These are phyloP conservation scores for Sebastes alutus DNA, from an alignment of 2,797 vertebrate species.

Conservation along the genomic window DNA sequence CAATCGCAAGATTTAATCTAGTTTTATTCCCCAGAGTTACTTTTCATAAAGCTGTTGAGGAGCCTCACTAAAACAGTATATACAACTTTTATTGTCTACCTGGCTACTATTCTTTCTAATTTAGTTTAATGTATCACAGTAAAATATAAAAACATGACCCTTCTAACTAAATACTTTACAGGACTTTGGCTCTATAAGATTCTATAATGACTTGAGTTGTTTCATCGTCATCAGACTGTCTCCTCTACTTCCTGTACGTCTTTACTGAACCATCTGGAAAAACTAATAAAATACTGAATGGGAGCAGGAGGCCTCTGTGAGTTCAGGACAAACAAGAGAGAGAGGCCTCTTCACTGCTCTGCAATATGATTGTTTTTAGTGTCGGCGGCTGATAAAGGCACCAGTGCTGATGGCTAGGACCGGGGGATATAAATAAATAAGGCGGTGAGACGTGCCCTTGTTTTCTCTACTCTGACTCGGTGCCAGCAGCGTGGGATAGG, in stretches of 20 bases:
- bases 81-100: neutral
- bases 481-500: conserved; percentile 73
- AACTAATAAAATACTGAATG: conserved; percentile 66
- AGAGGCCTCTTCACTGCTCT: conserved; percentile 36
- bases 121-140: neutral
- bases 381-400: conserved; percentile 58
- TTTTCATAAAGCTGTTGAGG: neutral
- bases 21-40: neutral
- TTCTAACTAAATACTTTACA: neutral
- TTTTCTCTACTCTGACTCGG: conserved; percentile 75
- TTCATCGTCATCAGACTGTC: conserved; percentile 27
- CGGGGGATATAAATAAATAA: conserved; percentile 64
- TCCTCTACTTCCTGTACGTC: conserved; percentile 48
- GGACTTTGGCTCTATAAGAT: neutral
- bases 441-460: conserved; percentile 72
- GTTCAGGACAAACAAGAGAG: conserved; percentile 54
- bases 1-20: conserved; percentile 1
- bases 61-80: neutral
- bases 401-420: conserved; percentile 53
- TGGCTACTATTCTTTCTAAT: neutral
- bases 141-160: neutral
- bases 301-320: conserved; percentile 53
- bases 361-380: conserved; percentile 61
- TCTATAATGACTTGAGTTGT: neutral
- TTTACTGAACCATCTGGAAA: conserved; percentile 67